These are phyloP conservation scores for Capitulum mitella DNA, from an alignment of 2,888 invertebrate genomes.

Conservation along the genomic window DNA sequence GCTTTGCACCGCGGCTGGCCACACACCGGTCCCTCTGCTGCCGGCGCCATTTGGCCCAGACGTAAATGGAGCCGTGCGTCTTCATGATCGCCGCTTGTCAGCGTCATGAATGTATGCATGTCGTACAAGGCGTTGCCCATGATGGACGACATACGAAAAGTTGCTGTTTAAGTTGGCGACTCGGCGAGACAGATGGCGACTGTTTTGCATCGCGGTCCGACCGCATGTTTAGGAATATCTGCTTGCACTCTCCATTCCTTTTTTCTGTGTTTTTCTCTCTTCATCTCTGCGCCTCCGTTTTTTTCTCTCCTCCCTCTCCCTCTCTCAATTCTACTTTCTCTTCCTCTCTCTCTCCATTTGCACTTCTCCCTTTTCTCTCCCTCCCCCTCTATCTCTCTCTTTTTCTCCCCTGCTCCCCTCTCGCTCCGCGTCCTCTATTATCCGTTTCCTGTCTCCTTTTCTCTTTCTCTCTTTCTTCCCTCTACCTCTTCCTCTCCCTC, in stretches of 20 bases:
- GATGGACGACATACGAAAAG: neutral
- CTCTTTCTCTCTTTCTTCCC: no score
- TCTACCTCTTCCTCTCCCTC: no score
- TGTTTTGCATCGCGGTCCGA: neutral
- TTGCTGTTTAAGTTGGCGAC: neutral
- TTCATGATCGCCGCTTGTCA: neutral
- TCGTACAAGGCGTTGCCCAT: neutral
- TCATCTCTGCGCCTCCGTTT: neutral
- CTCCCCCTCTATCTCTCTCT: neutral
- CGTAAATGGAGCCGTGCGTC: neutral
- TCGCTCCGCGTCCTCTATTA: no score
- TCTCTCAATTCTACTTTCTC: no score
- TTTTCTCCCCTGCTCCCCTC: neutral
- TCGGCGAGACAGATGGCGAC: neutral
- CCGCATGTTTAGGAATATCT: no score
- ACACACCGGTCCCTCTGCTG: no score
- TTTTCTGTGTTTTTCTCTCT: neutral
- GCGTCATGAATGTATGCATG: constrained; percentile 3
- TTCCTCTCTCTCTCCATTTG: neutral
- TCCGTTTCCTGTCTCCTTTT: no score
- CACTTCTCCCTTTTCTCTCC: neutral
- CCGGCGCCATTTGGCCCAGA: neutral
- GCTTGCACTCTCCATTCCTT: no score
- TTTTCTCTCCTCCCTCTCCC: neutral
- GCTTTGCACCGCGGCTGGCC: no score